phyloP scores from a whole-genome alignment of 2,797 vertebrate species.

The Balearica regulorum region DNA sequence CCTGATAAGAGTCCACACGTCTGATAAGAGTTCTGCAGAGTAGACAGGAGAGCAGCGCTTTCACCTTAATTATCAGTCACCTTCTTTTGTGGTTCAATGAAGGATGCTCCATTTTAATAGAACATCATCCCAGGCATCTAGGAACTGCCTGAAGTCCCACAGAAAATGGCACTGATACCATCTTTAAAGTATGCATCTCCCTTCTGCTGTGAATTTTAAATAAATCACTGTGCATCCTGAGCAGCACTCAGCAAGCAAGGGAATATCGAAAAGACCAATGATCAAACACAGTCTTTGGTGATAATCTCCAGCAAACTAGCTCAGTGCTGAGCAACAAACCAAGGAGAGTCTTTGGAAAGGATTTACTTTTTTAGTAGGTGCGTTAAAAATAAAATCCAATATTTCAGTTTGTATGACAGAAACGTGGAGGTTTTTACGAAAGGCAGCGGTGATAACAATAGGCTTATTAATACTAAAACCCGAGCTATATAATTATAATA shows the following conservation, averaged over 20 bases:
- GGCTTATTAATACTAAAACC: slow-evolving; percentile 59
- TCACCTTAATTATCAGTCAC: slow-evolving; percentile 54
- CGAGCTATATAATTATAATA: slow-evolving; percentile 63
- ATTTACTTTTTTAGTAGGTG: neutral
- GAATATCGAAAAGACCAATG: neutral
- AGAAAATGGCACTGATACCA: slow-evolving; percentile 9
- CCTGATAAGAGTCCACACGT: neutral
- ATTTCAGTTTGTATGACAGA: slow-evolving; percentile 38
- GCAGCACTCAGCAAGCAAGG: neutral
- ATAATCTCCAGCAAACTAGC: neutral
- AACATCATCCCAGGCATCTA: neutral
- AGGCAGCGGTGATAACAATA: slow-evolving; percentile 52
- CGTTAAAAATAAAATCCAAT: slow-evolving; percentile 50
- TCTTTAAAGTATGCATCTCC: neutral
- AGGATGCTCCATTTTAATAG: slow-evolving; percentile 15
- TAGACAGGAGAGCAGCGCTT: slow-evolving; percentile 2
- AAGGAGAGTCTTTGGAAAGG: neutral
- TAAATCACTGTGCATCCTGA: neutral
- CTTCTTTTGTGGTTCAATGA: slow-evolving; percentile 14
- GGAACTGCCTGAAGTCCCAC: neutral
- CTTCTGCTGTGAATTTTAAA: slow-evolving; percentile 12
- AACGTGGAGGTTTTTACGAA: neutral
- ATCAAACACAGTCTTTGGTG: neutral
- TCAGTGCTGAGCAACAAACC: slow-evolving; percentile 14
- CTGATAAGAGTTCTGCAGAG: neutral